Evolutionary conservation across 2,113 vertebrate genomes (phyloP).

Genomic region (Sula dactylatra): DNA sequence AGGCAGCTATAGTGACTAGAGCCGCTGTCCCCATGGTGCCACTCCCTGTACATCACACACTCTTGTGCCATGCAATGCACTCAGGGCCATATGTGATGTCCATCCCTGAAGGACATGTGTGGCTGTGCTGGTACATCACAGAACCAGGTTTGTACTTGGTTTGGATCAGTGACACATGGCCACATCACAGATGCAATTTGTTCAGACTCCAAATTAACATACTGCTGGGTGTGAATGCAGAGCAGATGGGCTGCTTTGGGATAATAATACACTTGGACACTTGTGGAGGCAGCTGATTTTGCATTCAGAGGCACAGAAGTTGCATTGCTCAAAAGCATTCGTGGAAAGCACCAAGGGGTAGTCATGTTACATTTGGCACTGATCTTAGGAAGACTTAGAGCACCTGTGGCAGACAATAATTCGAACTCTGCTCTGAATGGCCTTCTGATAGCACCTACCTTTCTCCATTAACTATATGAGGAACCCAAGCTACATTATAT

Average conservation of each 20-base stretch:
- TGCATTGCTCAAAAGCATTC: neutral
- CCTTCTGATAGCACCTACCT: neutral
- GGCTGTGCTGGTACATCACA: neutral
- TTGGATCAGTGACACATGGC: neutral
- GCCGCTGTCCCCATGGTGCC: accelerated
- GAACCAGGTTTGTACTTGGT: neutral
- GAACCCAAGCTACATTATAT: neutral
- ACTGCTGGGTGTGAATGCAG: neutral
- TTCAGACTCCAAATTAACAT: neutral
- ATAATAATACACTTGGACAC: neutral
- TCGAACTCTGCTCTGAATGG: neutral
- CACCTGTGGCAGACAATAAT: neutral
- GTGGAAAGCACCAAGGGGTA: neutral
- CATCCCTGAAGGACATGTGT: neutral
- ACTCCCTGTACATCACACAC: accelerated
- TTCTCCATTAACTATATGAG: neutral
- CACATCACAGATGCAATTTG: neutral
- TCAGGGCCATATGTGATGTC: neutral
- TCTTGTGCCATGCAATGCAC: neutral
- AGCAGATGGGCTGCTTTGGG: neutral
- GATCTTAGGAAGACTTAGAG: neutral
- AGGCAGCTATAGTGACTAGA: neutral
- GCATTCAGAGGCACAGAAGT: neutral
- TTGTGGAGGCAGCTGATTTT: neutral
- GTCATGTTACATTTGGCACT: neutral